phyloP scores from a whole-genome alignment of 2,888 invertebrate genomes.

The Drymonia ruficornis region DNA sequence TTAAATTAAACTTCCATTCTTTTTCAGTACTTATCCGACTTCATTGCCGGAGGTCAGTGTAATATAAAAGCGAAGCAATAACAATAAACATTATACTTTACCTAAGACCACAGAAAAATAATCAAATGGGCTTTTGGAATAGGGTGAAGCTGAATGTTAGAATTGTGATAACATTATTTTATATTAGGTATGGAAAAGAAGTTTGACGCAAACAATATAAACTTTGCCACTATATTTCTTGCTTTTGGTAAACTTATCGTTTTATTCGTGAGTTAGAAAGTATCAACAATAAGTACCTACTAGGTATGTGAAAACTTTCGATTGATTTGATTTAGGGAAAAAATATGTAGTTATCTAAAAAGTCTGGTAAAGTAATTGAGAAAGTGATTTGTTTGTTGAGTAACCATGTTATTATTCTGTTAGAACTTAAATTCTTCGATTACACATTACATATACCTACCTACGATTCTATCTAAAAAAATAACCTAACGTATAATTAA shows the following conservation, averaged over 20 bases:
- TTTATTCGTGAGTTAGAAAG: not conserved
- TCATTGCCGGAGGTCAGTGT: not conserved
- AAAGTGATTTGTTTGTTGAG: too few relatives aligned
- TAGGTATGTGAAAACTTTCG: too few relatives aligned
- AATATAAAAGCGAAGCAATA: conserved; percentile 3
- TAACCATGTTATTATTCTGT: too few relatives aligned
- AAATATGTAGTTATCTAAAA: too few relatives aligned
- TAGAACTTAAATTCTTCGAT: too few relatives aligned
- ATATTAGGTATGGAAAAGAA: not conserved
- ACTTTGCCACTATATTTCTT: not conserved
- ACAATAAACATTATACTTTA: conserved; percentile 11
- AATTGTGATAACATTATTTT: conserved; percentile 1
- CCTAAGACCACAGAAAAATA: conserved; percentile 2
- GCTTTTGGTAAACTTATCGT: not conserved
- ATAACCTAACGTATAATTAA: too few relatives aligned
- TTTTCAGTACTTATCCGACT: conserved; percentile 5
- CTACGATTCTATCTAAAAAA: too few relatives aligned
- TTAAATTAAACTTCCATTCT: conserved; percentile 16
- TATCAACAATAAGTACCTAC: too few relatives aligned
- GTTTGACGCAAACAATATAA: conserved; percentile 5
- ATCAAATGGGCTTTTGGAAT: not conserved
- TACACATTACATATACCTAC: too few relatives aligned
- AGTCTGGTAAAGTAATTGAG: too few relatives aligned
- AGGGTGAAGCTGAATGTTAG: conserved; percentile 4
- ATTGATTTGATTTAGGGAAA: too few relatives aligned